phyloP scores from a whole-genome alignment of 1,140 invertebrate genomes.

The Paralvinella palmiformis region DNA sequence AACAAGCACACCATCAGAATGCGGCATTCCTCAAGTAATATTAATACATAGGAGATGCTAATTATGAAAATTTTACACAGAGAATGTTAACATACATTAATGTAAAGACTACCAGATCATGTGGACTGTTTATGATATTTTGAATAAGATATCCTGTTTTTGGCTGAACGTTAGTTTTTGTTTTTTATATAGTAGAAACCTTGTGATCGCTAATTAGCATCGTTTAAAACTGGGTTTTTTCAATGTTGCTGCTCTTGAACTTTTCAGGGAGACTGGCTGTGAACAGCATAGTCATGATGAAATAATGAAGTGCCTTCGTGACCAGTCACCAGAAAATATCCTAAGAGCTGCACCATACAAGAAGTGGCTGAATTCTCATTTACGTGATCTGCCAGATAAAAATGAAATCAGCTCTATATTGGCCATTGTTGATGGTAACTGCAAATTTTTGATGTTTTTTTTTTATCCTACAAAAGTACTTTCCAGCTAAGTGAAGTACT shows the following conservation, averaged over 20 bases:
- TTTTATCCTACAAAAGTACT: too few species aligned
- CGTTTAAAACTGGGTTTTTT: not conserved
- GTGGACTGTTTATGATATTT: too few species aligned
- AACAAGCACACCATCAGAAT: constrained; percentile 3
- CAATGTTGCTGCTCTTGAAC: not conserved
- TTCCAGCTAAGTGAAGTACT: too few species aligned
- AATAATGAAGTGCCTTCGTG: not conserved
- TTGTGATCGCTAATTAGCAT: not conserved
- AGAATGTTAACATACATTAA: too few species aligned
- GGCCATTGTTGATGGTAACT: not conserved
- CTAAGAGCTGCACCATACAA: not conserved
- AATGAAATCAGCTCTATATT: not conserved
- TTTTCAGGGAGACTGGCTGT: not conserved
- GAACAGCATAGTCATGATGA: not conserved
- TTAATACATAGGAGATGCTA: too few species aligned
- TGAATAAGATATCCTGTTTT: too few species aligned
- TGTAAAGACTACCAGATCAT: too few species aligned
- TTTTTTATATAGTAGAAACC: too few species aligned
- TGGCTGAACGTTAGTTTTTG: too few species aligned
- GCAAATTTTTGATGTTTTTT: too few species aligned
- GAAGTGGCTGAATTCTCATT: not conserved
- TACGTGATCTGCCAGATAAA: not conserved
- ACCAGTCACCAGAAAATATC: not conserved
- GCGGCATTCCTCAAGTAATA: constrained; percentile 10
- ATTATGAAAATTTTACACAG: too few species aligned